A percentile compares a stretch with the other conserved stretches of the same genome.
These are phyloP conservation scores for Nephila pilipes DNA, from an alignment of 1,140 invertebrate species.

Conservation along the genomic window DNA sequence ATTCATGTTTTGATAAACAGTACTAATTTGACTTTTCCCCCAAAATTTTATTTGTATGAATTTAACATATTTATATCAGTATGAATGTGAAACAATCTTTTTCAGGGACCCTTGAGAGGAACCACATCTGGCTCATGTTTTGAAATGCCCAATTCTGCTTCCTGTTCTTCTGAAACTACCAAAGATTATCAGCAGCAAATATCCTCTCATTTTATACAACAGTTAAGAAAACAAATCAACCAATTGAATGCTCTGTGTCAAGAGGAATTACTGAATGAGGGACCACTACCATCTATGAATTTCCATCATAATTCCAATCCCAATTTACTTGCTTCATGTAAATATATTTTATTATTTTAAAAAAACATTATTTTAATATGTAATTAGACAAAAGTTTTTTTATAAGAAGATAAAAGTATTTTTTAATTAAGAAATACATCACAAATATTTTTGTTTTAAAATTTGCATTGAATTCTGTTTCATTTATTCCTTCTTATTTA, in stretches of 20 bases:
- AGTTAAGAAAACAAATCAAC: conserved; percentile 46
- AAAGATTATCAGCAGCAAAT: conserved; percentile 36
- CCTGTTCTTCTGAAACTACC: neutral
- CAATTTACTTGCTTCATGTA: conserved; percentile 22
- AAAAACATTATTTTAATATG: too few species aligned
- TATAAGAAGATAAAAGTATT: too few species aligned
- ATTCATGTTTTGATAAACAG: too few species aligned
- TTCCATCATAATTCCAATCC: neutral
- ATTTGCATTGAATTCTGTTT: too few species aligned
- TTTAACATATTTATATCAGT: too few species aligned
- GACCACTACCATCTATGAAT: neutral
- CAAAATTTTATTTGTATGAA: too few species aligned
- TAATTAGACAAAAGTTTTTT: neutral
- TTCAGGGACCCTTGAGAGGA: conserved; percentile 12
- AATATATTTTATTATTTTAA: neutral
- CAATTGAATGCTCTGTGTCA: conserved; percentile 65
- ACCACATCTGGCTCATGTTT: neutral
- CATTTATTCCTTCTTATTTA: too few species aligned
- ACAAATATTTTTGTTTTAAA: too few species aligned
- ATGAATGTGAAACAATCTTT: too few species aligned
- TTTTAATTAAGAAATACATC: neutral
- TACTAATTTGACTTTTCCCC: too few species aligned
- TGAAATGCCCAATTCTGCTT: neutral
- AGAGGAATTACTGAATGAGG: conserved; percentile 3
- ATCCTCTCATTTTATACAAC: conserved; percentile 44